Base-by-base conservation (phyloP, 2,797 vertebrate species). In the Choloepus didactylus region DNA sequence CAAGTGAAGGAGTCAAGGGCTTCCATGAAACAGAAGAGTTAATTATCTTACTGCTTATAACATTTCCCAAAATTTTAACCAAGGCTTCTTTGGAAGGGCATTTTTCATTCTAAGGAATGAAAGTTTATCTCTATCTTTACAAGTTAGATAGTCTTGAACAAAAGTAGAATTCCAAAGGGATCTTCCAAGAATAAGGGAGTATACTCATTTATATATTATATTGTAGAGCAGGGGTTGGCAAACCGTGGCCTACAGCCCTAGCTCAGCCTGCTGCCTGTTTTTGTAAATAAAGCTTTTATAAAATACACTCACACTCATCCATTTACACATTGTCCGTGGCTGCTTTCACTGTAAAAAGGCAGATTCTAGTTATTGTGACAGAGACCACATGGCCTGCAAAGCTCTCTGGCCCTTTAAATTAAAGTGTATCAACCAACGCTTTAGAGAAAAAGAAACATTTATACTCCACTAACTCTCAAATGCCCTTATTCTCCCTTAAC, bases 261-360 rank as follows among this genome's bases (percentile, higher is more conserved):
- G 66, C 31, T 77, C 38, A 35, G 27, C 21, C 49, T 23, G 0
- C 62, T 11, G 56, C 3, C 15, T 25, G 4, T 46, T 72, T 70
- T 87, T 82, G 6, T 62, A 90, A 93, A 59, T 59, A 51, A 76
- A 76, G 1, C 31, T 77, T 35, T 92, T 87, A 19, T 92, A 56
- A 38, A 82, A 70, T 2, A 69, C 12, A 81, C 23, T 14, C 9
- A 35, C n/a, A 35, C 9, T 73, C 46, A 89, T 0, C 29, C 38
- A 16, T 73, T 9, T 31, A 11, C 2, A 70, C 35, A 76, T 3
- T 35, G 2, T 54, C 11, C 51, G 15, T 38, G 66, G 1, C n/a
- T 84, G 18, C 27, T 82, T 25, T 73, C 27, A 27, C 46, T 7
- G 9, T 9, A 31, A 12, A 35, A 87, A 6, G 73, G 44, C 19